Evolutionary conservation across 2,888 invertebrate species (phyloP), one percentile per base, ranked within the genome.

Genomic region (Laspeyria flexula): DNA sequence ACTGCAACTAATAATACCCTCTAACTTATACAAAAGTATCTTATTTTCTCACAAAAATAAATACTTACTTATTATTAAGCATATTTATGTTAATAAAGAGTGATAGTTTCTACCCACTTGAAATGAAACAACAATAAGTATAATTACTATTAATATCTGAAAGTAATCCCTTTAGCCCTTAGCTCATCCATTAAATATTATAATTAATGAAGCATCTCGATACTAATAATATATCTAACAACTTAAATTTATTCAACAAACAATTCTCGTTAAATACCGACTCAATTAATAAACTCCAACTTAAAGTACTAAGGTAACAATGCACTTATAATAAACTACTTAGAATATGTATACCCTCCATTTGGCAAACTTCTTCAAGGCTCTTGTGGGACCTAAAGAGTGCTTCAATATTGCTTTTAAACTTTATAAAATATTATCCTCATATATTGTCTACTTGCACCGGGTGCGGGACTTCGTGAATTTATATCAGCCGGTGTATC

Each of bases 351-450:
- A n/a, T n/a, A 18, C 60, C 65, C 70, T 71, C 56, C 60, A 73
- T 77, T 77, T 73, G 62, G 60, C 50, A 64, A 78, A 76, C 64
- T 74, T 75, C 56, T 68, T 65, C 49, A 55, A 55, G 60, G 55
- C 60, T 65, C 71, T 70, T 56, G 58, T 48, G 71, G 60, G 65
- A 75, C 73, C 38, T 64, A 64, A 74, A 73, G 67, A 75, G 70
- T 71, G 70, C 73, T 71, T 72, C 78, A 77, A 84, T 86, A 86
- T 86, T 81, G 79, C 78, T 81, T 84, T 63, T 77, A 76, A 81
- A 84, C 81, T 79, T 81, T 87, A 71, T 79, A 75, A 86, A 83
- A 86, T 87, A 85, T 83, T 81, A 77, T 79, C 73, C 77, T 70
- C 81, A 77, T 85, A 86, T 78, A 84, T 85, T 82, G 85, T 86